phyloP scores from a whole-genome alignment of 2,797 vertebrate species.

The Mionectes olivaceus region DNA sequence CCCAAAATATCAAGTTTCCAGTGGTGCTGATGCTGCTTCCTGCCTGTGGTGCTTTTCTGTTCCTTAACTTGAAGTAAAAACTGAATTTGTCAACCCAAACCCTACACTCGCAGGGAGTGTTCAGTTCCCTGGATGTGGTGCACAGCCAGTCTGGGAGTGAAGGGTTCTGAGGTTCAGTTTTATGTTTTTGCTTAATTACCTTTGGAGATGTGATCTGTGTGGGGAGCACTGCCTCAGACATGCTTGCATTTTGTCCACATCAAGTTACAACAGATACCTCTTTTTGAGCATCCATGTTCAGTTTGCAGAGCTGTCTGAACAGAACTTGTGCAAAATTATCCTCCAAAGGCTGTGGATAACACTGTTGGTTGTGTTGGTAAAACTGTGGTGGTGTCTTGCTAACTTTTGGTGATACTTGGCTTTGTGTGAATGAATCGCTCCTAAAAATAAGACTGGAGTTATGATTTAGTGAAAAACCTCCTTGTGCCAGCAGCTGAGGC shows the following conservation, averaged over 20 bases:
- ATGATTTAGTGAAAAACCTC: neutral
- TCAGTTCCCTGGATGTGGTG: neutral
- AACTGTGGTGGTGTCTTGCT: neutral
- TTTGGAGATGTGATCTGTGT: neutral
- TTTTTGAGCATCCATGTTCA: neutral
- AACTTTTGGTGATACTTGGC: neutral
- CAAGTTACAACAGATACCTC: neutral
- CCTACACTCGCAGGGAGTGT: neutral
- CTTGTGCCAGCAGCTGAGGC: neutral
- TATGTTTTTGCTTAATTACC: neutral
- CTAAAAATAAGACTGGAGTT: neutral
- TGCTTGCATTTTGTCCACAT: neutral
- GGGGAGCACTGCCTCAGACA: neutral
- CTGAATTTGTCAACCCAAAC: neutral
- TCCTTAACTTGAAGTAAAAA: neutral
- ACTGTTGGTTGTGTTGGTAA: neutral
- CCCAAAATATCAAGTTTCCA: neutral
- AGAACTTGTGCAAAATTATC: neutral
- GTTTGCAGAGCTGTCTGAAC: neutral
- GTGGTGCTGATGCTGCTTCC: neutral
- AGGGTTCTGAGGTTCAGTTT: neutral
- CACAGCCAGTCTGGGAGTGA: neutral
- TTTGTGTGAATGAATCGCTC: neutral
- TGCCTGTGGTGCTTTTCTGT: neutral
- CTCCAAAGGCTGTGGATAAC: neutral